Conservation (phyloP, 1,140 invertebrate species). For the Heliothis virescens region DNA sequence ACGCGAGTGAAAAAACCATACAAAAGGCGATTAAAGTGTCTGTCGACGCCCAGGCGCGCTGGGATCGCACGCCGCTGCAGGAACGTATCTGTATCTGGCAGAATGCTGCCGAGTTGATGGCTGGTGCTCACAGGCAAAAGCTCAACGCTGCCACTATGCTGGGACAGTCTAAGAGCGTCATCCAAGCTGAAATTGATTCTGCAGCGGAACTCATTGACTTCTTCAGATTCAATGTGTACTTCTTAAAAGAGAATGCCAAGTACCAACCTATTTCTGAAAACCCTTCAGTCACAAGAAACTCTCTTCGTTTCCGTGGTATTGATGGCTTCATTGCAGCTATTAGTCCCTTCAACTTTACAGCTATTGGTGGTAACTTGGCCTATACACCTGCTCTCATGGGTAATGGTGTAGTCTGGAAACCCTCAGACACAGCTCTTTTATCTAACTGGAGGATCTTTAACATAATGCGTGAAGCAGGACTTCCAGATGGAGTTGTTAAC, state of each 20-base stretch:
- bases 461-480: slow-evolving; percentile 96
- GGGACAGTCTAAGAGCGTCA: slow-evolving; percentile 97
- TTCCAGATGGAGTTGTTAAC: slow-evolving; percentile 98
- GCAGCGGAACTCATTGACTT: slow-evolving; percentile 99
- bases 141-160: slow-evolving; percentile 99
- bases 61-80: slow-evolving; percentile 94
- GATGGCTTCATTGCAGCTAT: slow-evolving; percentile 99
- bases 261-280: slow-evolving; percentile 96
- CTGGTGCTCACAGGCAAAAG: slow-evolving; percentile 94
- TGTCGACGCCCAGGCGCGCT: slow-evolving; percentile 92
- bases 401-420: slow-evolving; percentile 99
- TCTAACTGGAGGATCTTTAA: slow-evolving; percentile 98
- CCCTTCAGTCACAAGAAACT: slow-evolving; percentile 92
- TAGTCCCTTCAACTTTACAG: slow-evolving; percentile 99
- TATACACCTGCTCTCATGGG: slow-evolving; percentile 99
- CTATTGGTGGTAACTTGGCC: slow-evolving; percentile 98
- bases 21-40: slow-evolving; percentile 94
- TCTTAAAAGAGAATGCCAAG: slow-evolving; percentile 94
- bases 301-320: slow-evolving; percentile 95
- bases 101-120: slow-evolving; percentile 96
- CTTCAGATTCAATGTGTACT: slow-evolving; percentile 96
- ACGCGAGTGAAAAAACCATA: slow-evolving; percentile 94
- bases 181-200: slow-evolving; percentile 99
- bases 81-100: slow-evolving; percentile 94
- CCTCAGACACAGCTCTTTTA: slow-evolving; percentile 98